Conservation (phyloP, 2,113 vertebrate genomes). For the Pogonocichla stellata region DNA sequence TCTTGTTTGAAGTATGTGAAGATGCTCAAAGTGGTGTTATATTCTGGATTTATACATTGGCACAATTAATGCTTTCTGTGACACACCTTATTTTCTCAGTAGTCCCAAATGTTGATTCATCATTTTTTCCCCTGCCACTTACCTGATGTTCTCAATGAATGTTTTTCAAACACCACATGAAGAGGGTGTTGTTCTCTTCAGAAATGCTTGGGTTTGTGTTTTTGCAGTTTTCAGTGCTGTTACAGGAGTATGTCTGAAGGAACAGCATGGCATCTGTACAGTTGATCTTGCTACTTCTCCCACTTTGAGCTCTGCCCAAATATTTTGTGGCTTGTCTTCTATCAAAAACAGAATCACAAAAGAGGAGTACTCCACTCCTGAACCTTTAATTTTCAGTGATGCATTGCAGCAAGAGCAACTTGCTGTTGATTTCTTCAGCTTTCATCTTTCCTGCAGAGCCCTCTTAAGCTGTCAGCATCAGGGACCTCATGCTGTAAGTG, state of each 20-base stretch:
- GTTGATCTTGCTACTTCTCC: not conserved
- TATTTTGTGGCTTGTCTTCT: not conserved
- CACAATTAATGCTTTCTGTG: not conserved
- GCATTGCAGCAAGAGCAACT: not conserved
- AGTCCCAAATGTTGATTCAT: not conserved
- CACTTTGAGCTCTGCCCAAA: not conserved
- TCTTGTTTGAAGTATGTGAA: not conserved
- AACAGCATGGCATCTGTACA: not conserved
- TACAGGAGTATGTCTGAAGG: not conserved
- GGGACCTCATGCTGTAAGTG: not conserved
- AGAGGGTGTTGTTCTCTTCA: not conserved
- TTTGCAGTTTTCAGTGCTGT: not conserved
- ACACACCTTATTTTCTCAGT: not conserved
- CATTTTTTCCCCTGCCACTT: not conserved
- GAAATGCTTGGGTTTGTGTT: not conserved
- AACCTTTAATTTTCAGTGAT: not conserved
- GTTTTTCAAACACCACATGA: not conserved
- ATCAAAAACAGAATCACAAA: not conserved
- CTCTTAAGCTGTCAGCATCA: not conserved
- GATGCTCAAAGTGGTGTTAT: not conserved
- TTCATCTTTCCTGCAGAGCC: not conserved
- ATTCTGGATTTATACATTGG: not conserved
- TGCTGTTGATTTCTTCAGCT: not conserved
- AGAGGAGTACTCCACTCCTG: not conserved
- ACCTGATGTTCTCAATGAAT: not conserved